Evolutionary conservation across 2,113 vertebrate genomes (phyloP).

Genomic region (Nycticorax nycticorax): DNA sequence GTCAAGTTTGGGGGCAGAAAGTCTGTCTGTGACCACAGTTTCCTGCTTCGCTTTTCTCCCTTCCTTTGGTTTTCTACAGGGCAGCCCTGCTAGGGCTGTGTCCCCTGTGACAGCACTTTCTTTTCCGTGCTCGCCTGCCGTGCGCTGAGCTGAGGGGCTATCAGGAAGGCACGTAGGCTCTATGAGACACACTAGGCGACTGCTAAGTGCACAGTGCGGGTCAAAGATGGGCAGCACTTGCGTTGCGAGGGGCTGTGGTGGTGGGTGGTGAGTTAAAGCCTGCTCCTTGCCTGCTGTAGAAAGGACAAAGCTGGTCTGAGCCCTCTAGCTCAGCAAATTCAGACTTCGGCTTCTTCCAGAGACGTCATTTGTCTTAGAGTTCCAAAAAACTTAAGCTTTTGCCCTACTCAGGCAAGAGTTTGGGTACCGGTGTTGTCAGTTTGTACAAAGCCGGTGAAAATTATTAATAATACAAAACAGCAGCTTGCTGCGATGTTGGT

Average conservation of each 20-base stretch:
- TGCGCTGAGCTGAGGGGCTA: neutral
- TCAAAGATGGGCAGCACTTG: neutral
- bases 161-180: neutral
- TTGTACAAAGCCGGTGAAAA: neutral
- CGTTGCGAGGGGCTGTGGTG: neutral
- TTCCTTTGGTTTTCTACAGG: neutral
- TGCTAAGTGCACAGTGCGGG: no score
- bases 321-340: neutral
- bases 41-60: neutral
- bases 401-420: neutral
- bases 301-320: neutral
- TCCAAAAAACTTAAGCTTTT: neutral
- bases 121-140: neutral
- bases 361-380: neutral
- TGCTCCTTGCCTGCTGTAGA: neutral
- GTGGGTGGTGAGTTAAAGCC: neutral
- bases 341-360: neutral
- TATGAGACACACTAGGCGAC: rapidly evolving
- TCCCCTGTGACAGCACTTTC: neutral
- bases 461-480: neutral
- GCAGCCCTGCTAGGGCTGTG: neutral
- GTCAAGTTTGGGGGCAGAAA: neutral
- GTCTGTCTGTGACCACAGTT: neutral
- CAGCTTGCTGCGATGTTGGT: neutral
- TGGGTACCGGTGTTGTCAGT: rapidly evolving